phyloP scores from a whole-genome alignment of 2,113 vertebrate genomes.

The Pipra filicauda region DNA sequence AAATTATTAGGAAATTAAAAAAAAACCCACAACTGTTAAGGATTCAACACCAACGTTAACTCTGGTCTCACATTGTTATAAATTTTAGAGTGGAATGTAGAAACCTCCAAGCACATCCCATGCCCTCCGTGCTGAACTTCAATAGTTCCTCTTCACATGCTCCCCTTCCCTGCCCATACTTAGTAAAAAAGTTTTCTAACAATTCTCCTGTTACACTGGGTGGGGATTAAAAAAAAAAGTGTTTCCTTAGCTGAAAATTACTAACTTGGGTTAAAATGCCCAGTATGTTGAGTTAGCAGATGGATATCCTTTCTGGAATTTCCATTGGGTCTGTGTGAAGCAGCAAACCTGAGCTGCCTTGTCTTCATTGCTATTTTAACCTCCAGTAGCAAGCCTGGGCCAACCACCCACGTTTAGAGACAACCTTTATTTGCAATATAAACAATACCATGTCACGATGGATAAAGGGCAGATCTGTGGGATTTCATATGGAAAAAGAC shows the following conservation, averaged over 20 bases:
- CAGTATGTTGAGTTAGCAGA: neutral
- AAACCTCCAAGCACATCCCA: neutral
- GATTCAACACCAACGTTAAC: neutral
- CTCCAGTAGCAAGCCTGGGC: neutral
- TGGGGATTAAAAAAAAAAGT: neutral
- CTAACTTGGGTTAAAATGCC: neutral
- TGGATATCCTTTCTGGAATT: neutral
- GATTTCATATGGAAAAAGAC: neutral
- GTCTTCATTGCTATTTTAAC: constrained; percentile 24
- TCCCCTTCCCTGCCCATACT: neutral
- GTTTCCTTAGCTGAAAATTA: neutral
- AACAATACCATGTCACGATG: neutral
- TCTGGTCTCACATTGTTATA: neutral
- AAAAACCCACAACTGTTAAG: neutral
- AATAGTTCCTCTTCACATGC: neutral
- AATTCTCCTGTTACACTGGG: neutral
- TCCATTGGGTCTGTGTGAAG: neutral
- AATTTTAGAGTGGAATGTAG: neutral
- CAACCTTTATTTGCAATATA: constrained; percentile 29
- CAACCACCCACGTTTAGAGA: constrained; percentile 24
- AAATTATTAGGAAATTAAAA: neutral
- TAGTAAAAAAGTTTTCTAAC: neutral
- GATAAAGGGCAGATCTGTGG: constrained; percentile 5
- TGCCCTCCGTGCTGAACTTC: neutral
- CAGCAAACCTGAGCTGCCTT: neutral